phyloP scores from a whole-genome alignment of 2,888 invertebrate species.

The Luperina testacea region DNA sequence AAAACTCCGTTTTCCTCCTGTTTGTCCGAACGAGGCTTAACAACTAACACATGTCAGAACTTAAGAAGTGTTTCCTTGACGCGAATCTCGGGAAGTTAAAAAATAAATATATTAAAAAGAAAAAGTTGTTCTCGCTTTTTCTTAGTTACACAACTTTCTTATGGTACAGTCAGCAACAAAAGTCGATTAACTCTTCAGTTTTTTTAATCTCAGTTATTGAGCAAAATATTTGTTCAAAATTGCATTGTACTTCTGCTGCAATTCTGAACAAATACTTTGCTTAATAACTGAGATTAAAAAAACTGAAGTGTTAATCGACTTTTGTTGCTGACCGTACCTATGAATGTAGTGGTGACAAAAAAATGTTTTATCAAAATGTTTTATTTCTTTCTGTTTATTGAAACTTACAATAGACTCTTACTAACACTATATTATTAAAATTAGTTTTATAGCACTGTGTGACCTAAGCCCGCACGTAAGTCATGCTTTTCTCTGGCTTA shows the following conservation, averaged over 20 bases:
- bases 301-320: no score
- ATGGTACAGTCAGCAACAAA: not conserved
- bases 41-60: slow-evolving; percentile 36
- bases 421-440: not conserved
- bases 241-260: no score
- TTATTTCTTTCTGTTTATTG: not conserved
- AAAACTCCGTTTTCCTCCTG: slow-evolving; percentile 25
- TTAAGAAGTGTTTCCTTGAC: slow-evolving; percentile 22
- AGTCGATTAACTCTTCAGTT: no score
- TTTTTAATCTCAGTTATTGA: no score
- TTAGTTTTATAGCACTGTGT: not conserved
- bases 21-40: slow-evolving; percentile 16
- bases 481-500: no score
- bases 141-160: slow-evolving; percentile 19
- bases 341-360: slow-evolving; percentile 6
- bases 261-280: no score
- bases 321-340: no score
- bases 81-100: slow-evolving; percentile 9
- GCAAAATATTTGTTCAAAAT: no score
- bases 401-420: not conserved
- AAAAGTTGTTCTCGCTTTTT: slow-evolving; percentile 22
- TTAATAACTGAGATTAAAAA: no score
- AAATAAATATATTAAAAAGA: slow-evolving; percentile 31
- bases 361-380: not conserved
- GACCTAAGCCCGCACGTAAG: no score